Conservation (phyloP, 2,113 vertebrate species). For the Montifringilla adamsi region DNA sequence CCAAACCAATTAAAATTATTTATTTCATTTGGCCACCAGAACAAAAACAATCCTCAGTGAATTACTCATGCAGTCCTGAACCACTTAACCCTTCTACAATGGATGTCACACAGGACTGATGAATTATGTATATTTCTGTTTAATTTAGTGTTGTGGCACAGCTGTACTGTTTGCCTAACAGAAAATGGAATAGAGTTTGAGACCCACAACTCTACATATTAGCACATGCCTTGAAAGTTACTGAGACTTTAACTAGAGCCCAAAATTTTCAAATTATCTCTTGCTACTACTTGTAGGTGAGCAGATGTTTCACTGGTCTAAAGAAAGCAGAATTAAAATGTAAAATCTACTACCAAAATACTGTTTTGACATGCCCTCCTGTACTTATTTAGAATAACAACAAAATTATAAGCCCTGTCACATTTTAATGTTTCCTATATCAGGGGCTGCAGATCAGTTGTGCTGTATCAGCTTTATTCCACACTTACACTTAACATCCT, state of each 20-base stretch:
- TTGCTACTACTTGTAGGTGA: not conserved
- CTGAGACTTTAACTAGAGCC: not conserved
- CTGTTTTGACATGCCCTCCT: not conserved
- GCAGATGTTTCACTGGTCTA: not conserved
- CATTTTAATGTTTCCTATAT: not conserved
- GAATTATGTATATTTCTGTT: constrained; percentile 7
- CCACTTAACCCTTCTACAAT: constrained; percentile 34
- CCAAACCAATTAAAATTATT: not conserved
- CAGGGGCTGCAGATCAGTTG: not conserved
- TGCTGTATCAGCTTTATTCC: not conserved
- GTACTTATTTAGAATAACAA: not conserved
- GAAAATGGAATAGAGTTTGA: not conserved
- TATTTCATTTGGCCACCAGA: not conserved
- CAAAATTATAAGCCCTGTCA: not conserved
- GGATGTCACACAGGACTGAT: not conserved
- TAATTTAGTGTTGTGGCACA: not conserved
- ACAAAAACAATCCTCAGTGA: not conserved
- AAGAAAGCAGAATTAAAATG: not conserved
- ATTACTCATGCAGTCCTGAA: not conserved
- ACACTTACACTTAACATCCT: not conserved
- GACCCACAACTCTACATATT: not conserved
- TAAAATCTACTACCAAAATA: not conserved
- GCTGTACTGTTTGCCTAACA: not conserved
- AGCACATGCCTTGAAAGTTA: not conserved
- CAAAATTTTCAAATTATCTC: not conserved